These are phyloP conservation scores for Heliothis peltigera DNA, from an alignment of 2,888 invertebrate species.

Conservation along the genomic window DNA sequence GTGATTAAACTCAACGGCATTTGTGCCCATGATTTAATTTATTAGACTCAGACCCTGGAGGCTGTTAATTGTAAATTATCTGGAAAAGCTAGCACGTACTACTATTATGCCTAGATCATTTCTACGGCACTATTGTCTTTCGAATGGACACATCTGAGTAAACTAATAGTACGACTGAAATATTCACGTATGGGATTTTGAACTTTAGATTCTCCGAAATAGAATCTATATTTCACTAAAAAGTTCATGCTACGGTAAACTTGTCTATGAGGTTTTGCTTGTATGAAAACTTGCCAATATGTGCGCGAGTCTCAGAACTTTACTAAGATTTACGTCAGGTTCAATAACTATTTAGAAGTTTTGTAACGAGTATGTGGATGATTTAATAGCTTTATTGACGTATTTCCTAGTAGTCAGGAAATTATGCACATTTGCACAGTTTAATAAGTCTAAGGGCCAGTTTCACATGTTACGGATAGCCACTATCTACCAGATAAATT, in stretches of 20 bases:
- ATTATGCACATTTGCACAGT: too few relatives aligned
- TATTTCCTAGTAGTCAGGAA: background rate
- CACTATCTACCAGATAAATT: too few relatives aligned
- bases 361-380: background rate
- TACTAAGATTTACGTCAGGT: conserved; percentile 4
- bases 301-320: conserved; percentile 22
- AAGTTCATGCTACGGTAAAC: conserved; percentile 15
- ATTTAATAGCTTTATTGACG: background rate
- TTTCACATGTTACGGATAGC: too few relatives aligned
- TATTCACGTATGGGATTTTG: too few relatives aligned
- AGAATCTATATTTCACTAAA: conserved; percentile 10
- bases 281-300: conserved; percentile 27
- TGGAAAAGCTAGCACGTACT: conserved; percentile 7
- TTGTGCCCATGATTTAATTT: conserved; percentile 3
- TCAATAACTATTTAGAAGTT: conserved; percentile 18
- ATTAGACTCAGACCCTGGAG: background rate
- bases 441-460: too few relatives aligned
- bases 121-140: background rate
- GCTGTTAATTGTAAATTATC: conserved; percentile 31
- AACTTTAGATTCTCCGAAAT: background rate
- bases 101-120: conserved; percentile 2
- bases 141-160: too few relatives aligned
- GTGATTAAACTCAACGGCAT: background rate
- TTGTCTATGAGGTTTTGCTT: conserved; percentile 9
- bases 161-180: too few relatives aligned